A percentile compares a stretch with the other conserved stretches of the same genome.
Evolutionary conservation across 2,113 vertebrate species (phyloP).

Genomic region (Psephotus haematonotus): DNA sequence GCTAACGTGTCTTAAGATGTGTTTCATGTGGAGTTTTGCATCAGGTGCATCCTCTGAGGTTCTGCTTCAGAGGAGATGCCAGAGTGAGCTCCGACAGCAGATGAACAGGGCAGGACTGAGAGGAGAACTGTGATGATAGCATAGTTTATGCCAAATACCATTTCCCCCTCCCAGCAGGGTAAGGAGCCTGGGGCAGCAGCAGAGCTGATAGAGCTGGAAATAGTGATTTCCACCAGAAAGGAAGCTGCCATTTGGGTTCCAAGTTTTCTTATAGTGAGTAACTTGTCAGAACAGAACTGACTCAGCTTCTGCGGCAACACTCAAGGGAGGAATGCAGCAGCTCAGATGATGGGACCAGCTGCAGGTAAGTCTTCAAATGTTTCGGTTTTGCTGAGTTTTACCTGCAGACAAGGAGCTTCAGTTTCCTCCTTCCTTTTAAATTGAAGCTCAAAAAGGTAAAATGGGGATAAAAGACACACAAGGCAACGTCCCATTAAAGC

Average conservation of each 20-base stretch:
- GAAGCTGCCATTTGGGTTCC: background rate
- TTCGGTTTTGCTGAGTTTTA: background rate
- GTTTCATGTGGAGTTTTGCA: background rate
- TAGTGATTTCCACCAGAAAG: background rate
- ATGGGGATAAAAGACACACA: background rate
- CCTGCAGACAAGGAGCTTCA: background rate
- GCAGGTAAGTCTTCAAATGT: no score
- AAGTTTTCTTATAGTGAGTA: background rate
- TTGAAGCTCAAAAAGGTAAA: background rate
- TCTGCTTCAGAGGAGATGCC: background rate
- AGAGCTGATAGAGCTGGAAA: background rate
- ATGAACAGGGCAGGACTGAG: fast-evolving
- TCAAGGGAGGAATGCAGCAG: background rate
- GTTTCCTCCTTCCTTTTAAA: background rate
- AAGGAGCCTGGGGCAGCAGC: background rate
- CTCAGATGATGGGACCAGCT: fast-evolving
- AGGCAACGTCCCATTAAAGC: background rate
- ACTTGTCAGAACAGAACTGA: background rate
- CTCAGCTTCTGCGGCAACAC: background rate
- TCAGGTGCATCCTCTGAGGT: background rate
- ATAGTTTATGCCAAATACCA: background rate
- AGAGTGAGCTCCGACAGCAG: fast-evolving
- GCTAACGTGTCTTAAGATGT: fast-evolving
- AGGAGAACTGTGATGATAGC: background rate
- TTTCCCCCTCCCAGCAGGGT: background rate